Percentiles rank a stretch among this genome's conserved stretches.
These are phyloP conservation scores for Thymelicus lineola DNA, from an alignment of 2,888 invertebrate species.

Conservation along the genomic window DNA sequence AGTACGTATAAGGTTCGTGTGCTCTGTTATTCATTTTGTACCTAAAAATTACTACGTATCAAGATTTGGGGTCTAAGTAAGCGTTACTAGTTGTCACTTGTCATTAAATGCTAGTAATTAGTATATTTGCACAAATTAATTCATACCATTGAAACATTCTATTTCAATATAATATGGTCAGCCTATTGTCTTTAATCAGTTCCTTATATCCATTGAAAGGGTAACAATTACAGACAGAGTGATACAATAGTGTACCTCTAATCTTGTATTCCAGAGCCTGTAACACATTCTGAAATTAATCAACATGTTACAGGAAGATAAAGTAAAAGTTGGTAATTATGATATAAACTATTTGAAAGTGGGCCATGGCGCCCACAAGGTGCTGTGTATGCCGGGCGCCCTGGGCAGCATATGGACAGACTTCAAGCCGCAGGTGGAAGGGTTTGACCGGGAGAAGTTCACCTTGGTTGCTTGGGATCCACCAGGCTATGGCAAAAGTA, in stretches of 20 bases:
- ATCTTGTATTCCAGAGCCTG: background rate
- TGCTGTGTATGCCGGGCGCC: constrained; percentile 92
- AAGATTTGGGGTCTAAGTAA: too few species aligned
- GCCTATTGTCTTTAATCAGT: too few species aligned
- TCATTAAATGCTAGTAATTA: too few species aligned
- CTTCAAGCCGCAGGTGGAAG: constrained; percentile 91
- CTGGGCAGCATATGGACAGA: constrained; percentile 93
- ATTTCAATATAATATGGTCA: too few species aligned
- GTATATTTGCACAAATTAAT: too few species aligned
- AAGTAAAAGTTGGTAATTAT: constrained; percentile 85
- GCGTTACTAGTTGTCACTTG: too few species aligned
- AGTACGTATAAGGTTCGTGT: constrained; percentile 11
- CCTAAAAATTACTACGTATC: background rate
- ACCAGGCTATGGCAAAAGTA: constrained; percentile 93
- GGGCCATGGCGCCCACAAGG: constrained; percentile 85
- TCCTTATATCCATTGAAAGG: too few species aligned
- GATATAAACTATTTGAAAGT: constrained; percentile 84
- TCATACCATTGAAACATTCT: too few species aligned
- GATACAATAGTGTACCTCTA: background rate
- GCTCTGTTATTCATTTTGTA: background rate
- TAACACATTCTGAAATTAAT: background rate
- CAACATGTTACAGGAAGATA: constrained; percentile 82
- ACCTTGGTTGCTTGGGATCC: constrained; percentile 93
- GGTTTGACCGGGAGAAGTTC: constrained; percentile 86
- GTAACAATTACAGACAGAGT: too few species aligned